Percentiles rank a stretch among this genome's conserved stretches.
These are phyloP conservation scores for Drosophila cognata DNA, from an alignment of 2,888 invertebrate species.

Conservation along the genomic window DNA sequence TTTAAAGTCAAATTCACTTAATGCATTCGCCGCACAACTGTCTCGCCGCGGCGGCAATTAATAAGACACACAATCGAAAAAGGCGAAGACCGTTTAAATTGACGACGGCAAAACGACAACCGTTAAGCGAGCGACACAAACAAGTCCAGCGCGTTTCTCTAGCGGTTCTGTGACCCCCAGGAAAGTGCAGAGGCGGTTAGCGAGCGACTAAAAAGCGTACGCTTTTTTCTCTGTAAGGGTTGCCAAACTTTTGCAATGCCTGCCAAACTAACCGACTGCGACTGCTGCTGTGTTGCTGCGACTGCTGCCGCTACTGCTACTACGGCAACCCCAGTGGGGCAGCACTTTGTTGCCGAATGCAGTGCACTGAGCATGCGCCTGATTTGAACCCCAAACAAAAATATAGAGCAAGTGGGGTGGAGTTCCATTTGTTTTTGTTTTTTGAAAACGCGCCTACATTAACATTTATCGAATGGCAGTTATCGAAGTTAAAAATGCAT, in stretches of 20 bases:
- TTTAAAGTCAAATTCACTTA: conserved; percentile 9
- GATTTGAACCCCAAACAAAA: conserved; percentile 31
- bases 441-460: neutral
- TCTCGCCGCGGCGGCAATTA: neutral
- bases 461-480: conserved; percentile 1
- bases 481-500: neutral
- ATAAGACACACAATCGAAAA: neutral
- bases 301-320: conserved; percentile 1
- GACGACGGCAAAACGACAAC: conserved; percentile 8
- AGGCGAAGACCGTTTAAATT: conserved; percentile 5
- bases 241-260: conserved; percentile 12
- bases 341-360: conserved; percentile 18
- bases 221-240: conserved; percentile 29
- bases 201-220: conserved; percentile 14
- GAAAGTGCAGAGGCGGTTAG: conserved; percentile 33
- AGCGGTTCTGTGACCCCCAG: conserved; percentile 54
- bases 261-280: conserved; percentile 15
- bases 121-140: conserved; percentile 19
- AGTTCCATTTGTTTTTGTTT: neutral
- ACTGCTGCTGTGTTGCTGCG: neutral
- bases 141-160: conserved; percentile 48
- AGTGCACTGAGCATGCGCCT: conserved; percentile 45
- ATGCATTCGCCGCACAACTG: conserved; percentile 8
- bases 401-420: conserved; percentile 2
- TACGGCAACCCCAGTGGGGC: conserved; percentile 40